Evolutionary conservation across 2,113 vertebrate species (phyloP).

Genomic region (Beaufortia kweichowensis): DNA sequence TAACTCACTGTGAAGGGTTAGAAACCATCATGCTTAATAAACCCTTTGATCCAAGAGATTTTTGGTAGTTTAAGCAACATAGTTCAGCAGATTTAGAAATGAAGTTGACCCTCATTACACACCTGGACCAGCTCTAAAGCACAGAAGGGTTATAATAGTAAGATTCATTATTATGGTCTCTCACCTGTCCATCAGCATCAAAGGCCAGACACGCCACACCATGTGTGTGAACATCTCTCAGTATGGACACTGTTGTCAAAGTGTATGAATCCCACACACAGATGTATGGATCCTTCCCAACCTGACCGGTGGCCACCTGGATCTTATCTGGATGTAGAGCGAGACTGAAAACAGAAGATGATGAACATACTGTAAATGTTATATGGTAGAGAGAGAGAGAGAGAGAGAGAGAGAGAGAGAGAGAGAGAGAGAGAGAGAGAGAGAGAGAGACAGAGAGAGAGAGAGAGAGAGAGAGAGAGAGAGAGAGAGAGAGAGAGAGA

Average conservation of each 20-base stretch:
- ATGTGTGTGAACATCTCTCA: constrained; percentile 92
- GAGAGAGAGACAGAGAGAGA: too few relatives aligned
- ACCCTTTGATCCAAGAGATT: too few relatives aligned
- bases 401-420: background rate
- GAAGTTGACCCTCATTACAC: too few relatives aligned
- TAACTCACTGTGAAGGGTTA: background rate
- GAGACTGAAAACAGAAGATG: constrained; percentile 74
- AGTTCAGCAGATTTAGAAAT: too few relatives aligned
- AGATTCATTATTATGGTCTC: too few relatives aligned
- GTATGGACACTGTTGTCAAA: constrained; percentile 88
- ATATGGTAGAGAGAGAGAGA: background rate
- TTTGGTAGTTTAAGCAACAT: too few relatives aligned
- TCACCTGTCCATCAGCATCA: constrained; percentile 91
- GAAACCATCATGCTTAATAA: too few relatives aligned
- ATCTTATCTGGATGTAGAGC: constrained; percentile 93
- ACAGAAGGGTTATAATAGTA: too few relatives aligned
- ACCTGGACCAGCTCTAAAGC: too few relatives aligned
- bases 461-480: too few relatives aligned
- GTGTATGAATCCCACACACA: constrained; percentile 94
- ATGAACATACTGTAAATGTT: background rate
- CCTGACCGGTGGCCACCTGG: constrained; percentile 93
- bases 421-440: background rate
- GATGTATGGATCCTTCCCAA: constrained; percentile 92
- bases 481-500: too few relatives aligned
- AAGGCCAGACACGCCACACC: constrained; percentile 93